A percentile compares a stretch with the other conserved stretches of the same genome.
phyloP scores from a whole-genome alignment of 2,113 vertebrate species.

The Castor canadensis region DNA sequence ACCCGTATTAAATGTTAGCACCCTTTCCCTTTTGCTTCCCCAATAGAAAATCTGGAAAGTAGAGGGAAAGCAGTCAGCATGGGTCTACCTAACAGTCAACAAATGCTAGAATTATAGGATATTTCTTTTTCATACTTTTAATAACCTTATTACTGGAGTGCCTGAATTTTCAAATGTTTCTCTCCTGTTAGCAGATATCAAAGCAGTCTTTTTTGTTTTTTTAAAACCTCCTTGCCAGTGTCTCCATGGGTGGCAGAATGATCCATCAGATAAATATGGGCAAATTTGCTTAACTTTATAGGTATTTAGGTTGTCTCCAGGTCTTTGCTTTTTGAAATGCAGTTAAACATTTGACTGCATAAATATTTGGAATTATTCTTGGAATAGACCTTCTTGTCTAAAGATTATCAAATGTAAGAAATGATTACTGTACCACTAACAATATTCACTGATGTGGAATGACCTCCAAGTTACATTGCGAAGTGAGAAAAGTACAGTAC shows the following conservation, averaged over 20 bases:
- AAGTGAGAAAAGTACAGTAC: neutral
- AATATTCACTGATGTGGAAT: neutral
- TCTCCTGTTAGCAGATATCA: neutral
- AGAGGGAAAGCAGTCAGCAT: neutral
- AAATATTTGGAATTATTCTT: conserved; percentile 28
- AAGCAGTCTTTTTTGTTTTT: neutral
- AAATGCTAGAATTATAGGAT: neutral
- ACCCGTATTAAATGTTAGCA: neutral
- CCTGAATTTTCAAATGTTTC: neutral
- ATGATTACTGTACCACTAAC: neutral
- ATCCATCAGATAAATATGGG: neutral
- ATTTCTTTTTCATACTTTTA: conserved; percentile 18
- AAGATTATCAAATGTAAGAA: conserved; percentile 26
- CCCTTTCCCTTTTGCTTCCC: neutral
- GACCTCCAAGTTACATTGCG: neutral
- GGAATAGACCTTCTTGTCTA: conserved; percentile 19
- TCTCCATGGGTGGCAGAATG: neutral
- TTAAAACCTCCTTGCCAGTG: neutral
- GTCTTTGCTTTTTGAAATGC: neutral
- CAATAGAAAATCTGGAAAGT: conserved; percentile 4
- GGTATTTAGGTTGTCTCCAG: neutral
- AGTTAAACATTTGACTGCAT: neutral
- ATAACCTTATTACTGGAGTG: neutral
- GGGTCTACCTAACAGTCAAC: neutral
- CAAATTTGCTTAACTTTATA: neutral